Base-by-base conservation (phyloP, 2,888 invertebrate genomes). In the Eulithis testata region DNA sequence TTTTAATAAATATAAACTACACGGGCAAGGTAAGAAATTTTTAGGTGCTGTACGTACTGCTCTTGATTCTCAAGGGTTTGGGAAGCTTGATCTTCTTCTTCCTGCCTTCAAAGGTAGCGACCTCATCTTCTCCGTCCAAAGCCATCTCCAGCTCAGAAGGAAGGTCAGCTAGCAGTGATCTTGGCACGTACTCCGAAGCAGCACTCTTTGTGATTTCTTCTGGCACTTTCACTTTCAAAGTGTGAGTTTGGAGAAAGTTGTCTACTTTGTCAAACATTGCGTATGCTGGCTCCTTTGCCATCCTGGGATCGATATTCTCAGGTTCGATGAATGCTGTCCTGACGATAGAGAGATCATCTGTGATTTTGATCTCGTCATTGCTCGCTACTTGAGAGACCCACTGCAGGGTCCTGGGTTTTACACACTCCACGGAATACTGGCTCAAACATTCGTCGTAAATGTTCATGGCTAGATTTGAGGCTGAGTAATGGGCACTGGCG, bases 321-420 rank as follows among this genome's bases (percentile, higher is more conserved):
- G 86, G 87, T 70, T 91, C 90, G 1, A 94, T 82, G 55, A 84
- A 89, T 52, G 89, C 93, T 53, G 95, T 96, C 79, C 94, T 96
- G 31, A 97, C 94, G 71, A 97, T 94, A 11, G 95, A 93, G 63
- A 97, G 90, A 79, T 97, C 95, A n/a, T 97, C 95, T 6, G 97
- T 97, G 70, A 97, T 94, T 67, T 94, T 94, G 73, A 97, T 95
- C 81, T 95, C 95, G 63, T 96, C 95, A 76, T 96, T 94, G 75
- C 94, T 93, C 21, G 94, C 88, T 3, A 95, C 96, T 66, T 94
- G 92, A 74, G 95, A 95, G 75, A 97, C 94, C 95, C 97, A 97
- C 72, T 95, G 94, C 80, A 97, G 85, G 53, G 97, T 94, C 86
- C 96, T 96, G 8, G 97, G 97, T 78, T 96, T 96, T 61, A 96